Evolutionary conservation across 2,797 vertebrate genomes (phyloP), one percentile per base, ranked within the genome.

Genomic region (Furcifer pardalis): DNA sequence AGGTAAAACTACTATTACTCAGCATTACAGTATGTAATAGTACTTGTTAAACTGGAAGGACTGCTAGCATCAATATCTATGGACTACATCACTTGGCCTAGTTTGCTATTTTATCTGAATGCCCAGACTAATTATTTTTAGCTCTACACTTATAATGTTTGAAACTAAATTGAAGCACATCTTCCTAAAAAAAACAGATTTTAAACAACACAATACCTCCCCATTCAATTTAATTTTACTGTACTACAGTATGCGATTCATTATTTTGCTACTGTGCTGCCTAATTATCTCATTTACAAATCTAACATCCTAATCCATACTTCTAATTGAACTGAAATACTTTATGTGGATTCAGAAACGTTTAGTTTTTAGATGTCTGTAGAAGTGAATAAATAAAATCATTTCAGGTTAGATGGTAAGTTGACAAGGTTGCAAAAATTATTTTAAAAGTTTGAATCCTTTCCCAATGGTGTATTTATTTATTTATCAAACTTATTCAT

Each of bases 1-100:
- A 1, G 1, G 30, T 42, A 86, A 83, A 32, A 59, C 69, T 23
- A 82, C 5, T 72, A 23, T 84, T 27, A 59, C 73, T 90, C 35
- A 72, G 42, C 9, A 59, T n/a, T 60, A 30, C 25, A 75, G 74
- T 89, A 46, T 74, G 76, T 66, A 91, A 75, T 0, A 0, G 75
- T 77, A 62, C 35, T 75, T 72, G 19, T 62, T 87, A 82, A 72
- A 87, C n/a, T 83, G 59, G 60, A 90, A 12, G 32, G 40, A 71
- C 32, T 86, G 82, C n/a, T n/a, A 84, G 7, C 52, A 82, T 60
- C 66, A 19, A 62, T 40, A 1, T 37, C 52, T 27, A 72, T 1
- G 32, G 35, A 32, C 59, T 88, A 84, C 60, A 82, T 56, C 23
- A 32, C 56, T 77, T 74, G 60, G n/a, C 83, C 74, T 79, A 60